Base-by-base conservation (phyloP, 2,888 invertebrate genomes). In the Apodemia hepburni region DNA sequence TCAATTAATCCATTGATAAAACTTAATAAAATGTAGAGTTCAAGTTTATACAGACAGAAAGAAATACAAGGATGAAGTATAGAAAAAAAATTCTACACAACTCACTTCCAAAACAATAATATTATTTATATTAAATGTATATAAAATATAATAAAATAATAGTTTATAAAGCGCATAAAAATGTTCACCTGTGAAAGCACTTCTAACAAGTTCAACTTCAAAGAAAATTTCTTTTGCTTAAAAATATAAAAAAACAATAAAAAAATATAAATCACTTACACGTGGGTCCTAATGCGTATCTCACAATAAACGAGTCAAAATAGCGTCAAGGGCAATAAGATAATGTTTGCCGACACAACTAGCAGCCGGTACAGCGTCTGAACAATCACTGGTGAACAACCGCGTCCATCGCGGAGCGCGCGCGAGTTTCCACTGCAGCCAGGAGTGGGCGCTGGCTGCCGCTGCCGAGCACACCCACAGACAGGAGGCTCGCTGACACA, bases 301-400 rank as follows among this genome's bases (percentile, higher is more conserved):
- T 66, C 72, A 70, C 73, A 70, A 73, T 27, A 33, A 51, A 71
- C 71, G 69, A 72, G 78, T 81, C 73, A 69, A 84, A 84, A 84
- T 82, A 83, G 79, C 80, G 75, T 71, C 81, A 83, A 85, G 83
- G 84, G 70, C 80, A 73, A 49, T 62, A 65, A 68, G 76, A 76
- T 78, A 75, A 72, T 74, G 69, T 47, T 60, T 49, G 64, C 61
- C 61, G 64, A 47, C 60, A 47, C 70, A 69, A 60, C 71, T 69
- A 63, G 64, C 66, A 68, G 60, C 61, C 68, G 59, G 63, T 62
- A 65, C 65, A 62, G 64, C 60, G 51, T 64, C 63, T 58, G 60
- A 60, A 64, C 68, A 64, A 60, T 57, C 38, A 62, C 62, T 64
- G 61, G 17, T 47, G 22, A 22, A 22, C 22, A 2, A 2, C 1